phyloP scores from a whole-genome alignment of 2,888 invertebrate genomes.

The Theretra japonica region DNA sequence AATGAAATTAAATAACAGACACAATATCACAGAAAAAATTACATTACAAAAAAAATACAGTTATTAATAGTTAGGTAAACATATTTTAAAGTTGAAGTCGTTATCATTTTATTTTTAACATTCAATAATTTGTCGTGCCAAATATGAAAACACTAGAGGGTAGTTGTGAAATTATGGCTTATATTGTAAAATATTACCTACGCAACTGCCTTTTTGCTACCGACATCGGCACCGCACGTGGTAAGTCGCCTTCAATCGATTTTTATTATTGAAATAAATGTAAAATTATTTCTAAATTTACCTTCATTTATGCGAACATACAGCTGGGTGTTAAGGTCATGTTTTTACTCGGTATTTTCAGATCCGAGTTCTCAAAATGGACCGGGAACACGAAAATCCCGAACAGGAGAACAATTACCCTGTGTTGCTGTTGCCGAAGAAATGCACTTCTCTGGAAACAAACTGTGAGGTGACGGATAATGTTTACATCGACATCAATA shows the following conservation, averaged over 20 bases:
- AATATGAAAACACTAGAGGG: constrained; percentile 48
- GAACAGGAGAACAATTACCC: constrained; percentile 60
- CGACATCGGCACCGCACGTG: constrained; percentile 60
- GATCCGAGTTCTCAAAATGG: constrained; percentile 56
- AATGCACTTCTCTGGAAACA: constrained; percentile 63
- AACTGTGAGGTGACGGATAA: constrained; percentile 64
- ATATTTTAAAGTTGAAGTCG: not conserved
- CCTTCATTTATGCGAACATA: constrained; percentile 49
- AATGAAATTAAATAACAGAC: not conserved
- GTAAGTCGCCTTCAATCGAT: constrained; percentile 62
- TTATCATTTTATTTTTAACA: not conserved
- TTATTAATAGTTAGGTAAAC: no score
- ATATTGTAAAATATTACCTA: constrained; percentile 50
- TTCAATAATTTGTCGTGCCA: not conserved
- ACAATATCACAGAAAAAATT: not conserved
- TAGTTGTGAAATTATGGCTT: constrained; percentile 45
- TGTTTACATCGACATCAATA: constrained; percentile 66
- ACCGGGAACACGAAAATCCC: constrained; percentile 46
- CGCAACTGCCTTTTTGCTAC: constrained; percentile 48
- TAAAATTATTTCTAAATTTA: constrained; percentile 54
- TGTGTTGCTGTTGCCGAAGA: constrained; percentile 68
- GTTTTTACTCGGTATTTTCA: constrained; percentile 39
- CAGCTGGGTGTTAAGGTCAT: constrained; percentile 43
- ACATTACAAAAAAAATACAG: no score
- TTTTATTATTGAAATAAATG: constrained; percentile 43